Evolutionary conservation across 2,113 vertebrate genomes (phyloP).

Genomic region (Diglossa brunneiventris): DNA sequence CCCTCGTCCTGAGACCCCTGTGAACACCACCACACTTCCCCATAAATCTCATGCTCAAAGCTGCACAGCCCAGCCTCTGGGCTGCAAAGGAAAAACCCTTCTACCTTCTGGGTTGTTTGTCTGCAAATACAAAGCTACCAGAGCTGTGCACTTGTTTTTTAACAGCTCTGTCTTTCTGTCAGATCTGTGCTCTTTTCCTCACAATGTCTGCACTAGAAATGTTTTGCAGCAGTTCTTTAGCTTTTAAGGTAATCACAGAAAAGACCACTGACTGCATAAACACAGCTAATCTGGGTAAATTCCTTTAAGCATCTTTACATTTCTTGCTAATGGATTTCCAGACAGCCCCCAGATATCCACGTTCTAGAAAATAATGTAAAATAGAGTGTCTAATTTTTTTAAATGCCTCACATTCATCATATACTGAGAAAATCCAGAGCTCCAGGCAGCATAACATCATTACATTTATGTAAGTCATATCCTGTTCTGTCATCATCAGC

Average conservation of each 20-base stretch:
- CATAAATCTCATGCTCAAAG: background rate
- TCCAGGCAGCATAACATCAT: background rate
- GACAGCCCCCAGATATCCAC: conserved; percentile 10
- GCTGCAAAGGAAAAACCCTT: background rate
- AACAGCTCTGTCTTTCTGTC: background rate
- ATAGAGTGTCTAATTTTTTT: conserved; percentile 1
- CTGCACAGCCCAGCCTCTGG: background rate
- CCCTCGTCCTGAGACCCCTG: too few relatives aligned
- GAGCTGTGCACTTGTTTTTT: background rate
- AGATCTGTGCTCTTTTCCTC: background rate
- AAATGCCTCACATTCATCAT: conserved; percentile 9
- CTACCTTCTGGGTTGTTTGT: background rate
- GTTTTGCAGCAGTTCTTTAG: conserved; percentile 43
- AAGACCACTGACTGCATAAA: conserved; percentile 48
- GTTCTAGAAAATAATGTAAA: conserved; percentile 21
- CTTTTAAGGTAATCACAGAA: conserved; percentile 62
- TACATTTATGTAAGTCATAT: background rate
- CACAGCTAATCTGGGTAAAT: conserved; percentile 43
- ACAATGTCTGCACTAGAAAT: background rate
- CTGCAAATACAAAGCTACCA: background rate
- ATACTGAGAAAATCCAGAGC: conserved; percentile 12
- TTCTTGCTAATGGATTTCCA: conserved; percentile 54
- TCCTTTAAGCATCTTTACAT: conserved; percentile 49
- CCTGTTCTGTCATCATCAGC: background rate
- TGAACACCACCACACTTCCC: background rate